These are phyloP conservation scores for Dolichotis patagonum DNA, from an alignment of 2,113 vertebrate genomes.

Conservation along the genomic window DNA sequence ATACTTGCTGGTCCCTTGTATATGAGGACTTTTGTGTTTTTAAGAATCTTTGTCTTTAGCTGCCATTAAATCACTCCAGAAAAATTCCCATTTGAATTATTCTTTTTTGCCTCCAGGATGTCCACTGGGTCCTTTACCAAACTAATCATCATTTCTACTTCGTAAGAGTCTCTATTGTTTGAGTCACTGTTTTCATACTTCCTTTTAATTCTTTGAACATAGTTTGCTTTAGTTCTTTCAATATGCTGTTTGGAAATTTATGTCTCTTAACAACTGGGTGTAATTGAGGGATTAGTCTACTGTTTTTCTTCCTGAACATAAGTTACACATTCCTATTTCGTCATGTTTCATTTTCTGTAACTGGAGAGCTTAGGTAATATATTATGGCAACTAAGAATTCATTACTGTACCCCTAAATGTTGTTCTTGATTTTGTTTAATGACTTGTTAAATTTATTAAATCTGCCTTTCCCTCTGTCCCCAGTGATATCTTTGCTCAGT, in stretches of 20 bases:
- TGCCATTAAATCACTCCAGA: neutral
- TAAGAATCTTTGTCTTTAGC: constrained; percentile 8
- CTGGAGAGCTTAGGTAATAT: neutral
- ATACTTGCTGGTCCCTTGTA: neutral
- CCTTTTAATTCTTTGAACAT: constrained; percentile 47
- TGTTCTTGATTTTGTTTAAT: constrained; percentile 6
- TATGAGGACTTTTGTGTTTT: neutral
- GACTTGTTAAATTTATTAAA: neutral
- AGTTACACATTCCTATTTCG: neutral
- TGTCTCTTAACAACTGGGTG: neutral
- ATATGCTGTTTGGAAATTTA: neutral
- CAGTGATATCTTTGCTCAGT: neutral
- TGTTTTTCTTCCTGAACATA: neutral
- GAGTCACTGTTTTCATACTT: constrained; percentile 32
- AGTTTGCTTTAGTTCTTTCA: neutral
- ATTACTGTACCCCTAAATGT: neutral
- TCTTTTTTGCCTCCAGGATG: constrained; percentile 5
- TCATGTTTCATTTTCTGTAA: neutral
- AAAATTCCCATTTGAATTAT: neutral
- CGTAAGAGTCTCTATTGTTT: neutral
- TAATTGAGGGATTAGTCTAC: neutral
- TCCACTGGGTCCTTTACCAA: neutral
- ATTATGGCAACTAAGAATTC: neutral
- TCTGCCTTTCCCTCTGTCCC: neutral
- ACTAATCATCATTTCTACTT: neutral